Conservation (phyloP, 2,113 vertebrate genomes). For the Channa maculata region DNA sequence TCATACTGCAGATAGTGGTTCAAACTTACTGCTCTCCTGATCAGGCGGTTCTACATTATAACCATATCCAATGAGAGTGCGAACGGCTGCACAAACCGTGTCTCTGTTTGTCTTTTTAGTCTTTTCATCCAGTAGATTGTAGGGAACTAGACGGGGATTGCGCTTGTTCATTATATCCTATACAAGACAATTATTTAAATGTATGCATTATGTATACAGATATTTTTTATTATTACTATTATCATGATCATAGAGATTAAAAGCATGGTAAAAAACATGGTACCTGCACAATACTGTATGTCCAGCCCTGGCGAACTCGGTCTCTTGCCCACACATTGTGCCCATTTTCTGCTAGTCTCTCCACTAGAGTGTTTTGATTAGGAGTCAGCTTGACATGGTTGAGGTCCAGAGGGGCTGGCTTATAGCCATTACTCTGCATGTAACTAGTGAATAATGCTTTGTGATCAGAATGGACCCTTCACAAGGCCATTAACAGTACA, state of each 20-base stretch:
- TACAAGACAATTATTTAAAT: slow-evolving; percentile 4
- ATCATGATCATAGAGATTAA: not conserved
- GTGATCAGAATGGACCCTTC: slow-evolving; percentile 7
- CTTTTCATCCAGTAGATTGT: slow-evolving; percentile 91
- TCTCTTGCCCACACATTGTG: slow-evolving; percentile 95
- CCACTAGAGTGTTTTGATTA: slow-evolving; percentile 91
- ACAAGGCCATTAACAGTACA: not conserved
- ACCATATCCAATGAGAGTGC: slow-evolving; percentile 92
- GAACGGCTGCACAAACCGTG: slow-evolving; percentile 90
- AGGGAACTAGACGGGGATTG: slow-evolving; percentile 93
- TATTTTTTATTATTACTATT: not conserved
- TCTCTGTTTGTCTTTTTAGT: slow-evolving; percentile 95
- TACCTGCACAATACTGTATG: slow-evolving; percentile 92
- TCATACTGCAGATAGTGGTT: not conserved
- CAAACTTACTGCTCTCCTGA: slow-evolving; percentile 89
- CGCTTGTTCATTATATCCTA: slow-evolving; percentile 91
- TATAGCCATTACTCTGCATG: slow-evolving; percentile 90
- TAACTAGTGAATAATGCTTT: slow-evolving; percentile 76
- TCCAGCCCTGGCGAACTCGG: slow-evolving; percentile 91
- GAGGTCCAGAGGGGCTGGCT: slow-evolving; percentile 91
- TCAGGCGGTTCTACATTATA: slow-evolving; percentile 95
- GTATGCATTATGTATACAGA: not conserved
- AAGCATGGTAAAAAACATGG: not conserved
- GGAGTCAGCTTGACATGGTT: slow-evolving; percentile 91
- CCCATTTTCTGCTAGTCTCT: slow-evolving; percentile 91